Base-by-base conservation (phyloP, 2,888 invertebrate genomes). In the Limnephilus lunatus region DNA sequence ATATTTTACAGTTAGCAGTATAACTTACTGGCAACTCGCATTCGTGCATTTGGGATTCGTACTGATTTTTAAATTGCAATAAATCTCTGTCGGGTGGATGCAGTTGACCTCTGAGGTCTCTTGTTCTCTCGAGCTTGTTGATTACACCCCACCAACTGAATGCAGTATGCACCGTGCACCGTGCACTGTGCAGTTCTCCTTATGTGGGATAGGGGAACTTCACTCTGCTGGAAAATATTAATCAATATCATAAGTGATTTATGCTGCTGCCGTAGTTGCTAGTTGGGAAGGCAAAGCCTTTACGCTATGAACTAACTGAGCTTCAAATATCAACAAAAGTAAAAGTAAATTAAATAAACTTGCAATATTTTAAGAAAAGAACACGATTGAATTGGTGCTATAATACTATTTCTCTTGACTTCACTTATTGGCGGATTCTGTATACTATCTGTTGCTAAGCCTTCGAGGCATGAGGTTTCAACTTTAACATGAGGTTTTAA, bases 141-240 rank as follows among this genome's bases (percentile, higher is more conserved):
- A 68, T 68, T 68, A 25, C 9, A n/a, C 25, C 0, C n/a, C 68
- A 11, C 68, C 25, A 68, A n/a, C 68, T 68, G 68, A 68, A 68
- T 68, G 25, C 68, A 68, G 68, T 25, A 68, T 68, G 7, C 53
- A 15, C 53, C 53, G 53, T 19, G 15, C 15, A 19, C 15, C 19
- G 14, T 35, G 9, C 5, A 39, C 39, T 39, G 39, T 44, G 44
- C 14, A 48, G 15, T 15, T 48, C 14, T 48, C 48, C 14, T 48
- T 15, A 48, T 48, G 48, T 48, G 4, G 82, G 82, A 82, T 31
- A 30, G 31, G 25, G 83, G n/a, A 83, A 35, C 83, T 83, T 7
- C 83, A 83, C 31, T 35, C 83, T 31, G 15, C 32, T 35, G 83
- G 83, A 83, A 83, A 83, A 83, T 83, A 83, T 83, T 31, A 31